Conservation (phyloP, 2,797 vertebrate species). For the Tolypeutes matacus region DNA sequence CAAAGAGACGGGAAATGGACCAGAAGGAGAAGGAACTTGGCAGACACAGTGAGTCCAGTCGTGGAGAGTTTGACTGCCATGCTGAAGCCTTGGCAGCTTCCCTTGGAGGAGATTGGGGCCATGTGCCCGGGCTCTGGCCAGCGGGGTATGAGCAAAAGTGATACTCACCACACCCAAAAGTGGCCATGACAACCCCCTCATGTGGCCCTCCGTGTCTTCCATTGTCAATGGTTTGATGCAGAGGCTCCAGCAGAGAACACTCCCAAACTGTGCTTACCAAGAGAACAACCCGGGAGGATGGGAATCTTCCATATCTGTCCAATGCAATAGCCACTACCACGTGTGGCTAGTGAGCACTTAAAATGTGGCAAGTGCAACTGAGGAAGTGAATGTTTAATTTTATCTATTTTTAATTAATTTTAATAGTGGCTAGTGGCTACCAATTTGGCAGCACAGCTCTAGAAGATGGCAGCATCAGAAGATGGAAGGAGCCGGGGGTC, state of each 20-base stretch:
- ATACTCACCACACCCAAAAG: background rate
- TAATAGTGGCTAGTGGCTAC: too few relatives aligned
- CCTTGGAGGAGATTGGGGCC: background rate
- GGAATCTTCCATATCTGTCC: fast-evolving
- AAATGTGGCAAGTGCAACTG: fast-evolving
- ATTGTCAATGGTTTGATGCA: fast-evolving
- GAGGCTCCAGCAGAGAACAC: background rate
- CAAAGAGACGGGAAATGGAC: fast-evolving
- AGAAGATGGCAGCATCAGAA: background rate
- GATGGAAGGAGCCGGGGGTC: background rate
- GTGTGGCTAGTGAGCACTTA: background rate
- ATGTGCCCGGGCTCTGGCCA: background rate
- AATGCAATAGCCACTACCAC: fast-evolving
- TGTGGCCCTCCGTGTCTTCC: background rate
- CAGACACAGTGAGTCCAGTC: fast-evolving
- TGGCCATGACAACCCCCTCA: fast-evolving
- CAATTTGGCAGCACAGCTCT: background rate
- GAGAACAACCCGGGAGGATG: fast-evolving
- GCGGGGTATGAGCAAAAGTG: background rate
- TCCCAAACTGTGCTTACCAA: fast-evolving
- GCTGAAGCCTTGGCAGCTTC: background rate
- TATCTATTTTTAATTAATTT: background rate
- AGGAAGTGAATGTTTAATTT: background rate
- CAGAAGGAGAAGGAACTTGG: background rate
- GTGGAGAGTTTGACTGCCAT: fast-evolving